Conservation (phyloP, 2,113 vertebrate species). For the Corapipo altera region DNA sequence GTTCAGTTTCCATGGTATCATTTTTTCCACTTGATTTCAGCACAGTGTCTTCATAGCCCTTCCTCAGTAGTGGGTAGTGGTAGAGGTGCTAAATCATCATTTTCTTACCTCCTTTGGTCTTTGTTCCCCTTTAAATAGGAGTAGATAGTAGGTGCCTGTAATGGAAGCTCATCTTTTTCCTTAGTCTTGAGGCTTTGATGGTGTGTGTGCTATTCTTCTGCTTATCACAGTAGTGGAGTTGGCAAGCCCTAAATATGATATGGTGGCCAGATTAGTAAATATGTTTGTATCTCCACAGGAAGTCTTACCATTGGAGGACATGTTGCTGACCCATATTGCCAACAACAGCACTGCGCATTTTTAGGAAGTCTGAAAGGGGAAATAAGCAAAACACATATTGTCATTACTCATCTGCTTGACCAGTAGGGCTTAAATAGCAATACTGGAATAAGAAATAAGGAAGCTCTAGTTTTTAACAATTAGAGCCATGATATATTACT, state of each 20-base stretch:
- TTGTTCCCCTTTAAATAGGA: not conserved
- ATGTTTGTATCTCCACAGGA: not conserved
- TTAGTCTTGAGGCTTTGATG: not conserved
- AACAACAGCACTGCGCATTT: not conserved
- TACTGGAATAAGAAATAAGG: not conserved
- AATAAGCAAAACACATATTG: not conserved
- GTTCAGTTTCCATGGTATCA: constrained; percentile 20
- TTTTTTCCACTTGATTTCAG: constrained; percentile 11
- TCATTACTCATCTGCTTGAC: not conserved
- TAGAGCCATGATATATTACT: not conserved
- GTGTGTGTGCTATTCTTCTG: not conserved
- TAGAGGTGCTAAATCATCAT: not conserved
- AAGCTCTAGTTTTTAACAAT: not conserved
- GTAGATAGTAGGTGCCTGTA: not conserved
- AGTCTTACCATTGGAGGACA: not conserved
- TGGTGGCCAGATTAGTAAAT: not conserved
- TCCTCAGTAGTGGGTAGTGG: not conserved
- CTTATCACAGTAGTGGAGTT: not conserved
- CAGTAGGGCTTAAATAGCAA: not conserved
- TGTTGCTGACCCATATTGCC: not conserved
- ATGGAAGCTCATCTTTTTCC: not conserved
- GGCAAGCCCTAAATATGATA: not conserved
- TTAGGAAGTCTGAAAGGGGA: not conserved
- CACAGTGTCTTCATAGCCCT: not conserved
- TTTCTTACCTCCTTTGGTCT: not conserved